Evolutionary conservation across 2,113 vertebrate species (phyloP).

Genomic region (Bothrops jararaca): DNA sequence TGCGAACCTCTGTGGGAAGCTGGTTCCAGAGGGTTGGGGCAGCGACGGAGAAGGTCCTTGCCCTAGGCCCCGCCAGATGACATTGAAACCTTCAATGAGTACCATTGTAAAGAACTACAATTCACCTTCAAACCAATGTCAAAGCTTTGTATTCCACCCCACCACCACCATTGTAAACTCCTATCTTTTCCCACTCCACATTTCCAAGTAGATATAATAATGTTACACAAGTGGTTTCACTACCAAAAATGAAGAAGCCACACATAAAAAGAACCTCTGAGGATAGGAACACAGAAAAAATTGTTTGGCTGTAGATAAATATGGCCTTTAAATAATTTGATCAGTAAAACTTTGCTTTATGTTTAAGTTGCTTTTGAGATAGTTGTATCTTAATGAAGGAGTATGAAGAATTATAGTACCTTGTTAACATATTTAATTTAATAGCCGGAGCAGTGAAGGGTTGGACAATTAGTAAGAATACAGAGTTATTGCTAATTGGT

Average conservation of each 20-base stretch:
- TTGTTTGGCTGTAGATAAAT: background rate
- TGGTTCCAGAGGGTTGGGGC: too few species aligned
- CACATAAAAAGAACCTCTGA: background rate
- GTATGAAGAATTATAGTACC: background rate
- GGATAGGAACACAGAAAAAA: too few species aligned
- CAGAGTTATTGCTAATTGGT: too few species aligned
- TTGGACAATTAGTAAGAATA: too few species aligned
- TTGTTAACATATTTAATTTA: too few species aligned
- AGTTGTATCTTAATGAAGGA: background rate
- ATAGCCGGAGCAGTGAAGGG: too few species aligned
- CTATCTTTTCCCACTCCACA: background rate
- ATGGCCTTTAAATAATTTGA: background rate
- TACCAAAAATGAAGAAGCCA: background rate
- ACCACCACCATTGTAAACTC: background rate
- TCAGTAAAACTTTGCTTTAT: background rate
- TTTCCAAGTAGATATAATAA: background rate
- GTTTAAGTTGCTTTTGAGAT: background rate
- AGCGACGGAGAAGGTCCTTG: too few species aligned
- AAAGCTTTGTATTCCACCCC: background rate
- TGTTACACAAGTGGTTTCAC: background rate
- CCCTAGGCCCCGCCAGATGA: too few species aligned
- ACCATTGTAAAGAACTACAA: too few species aligned
- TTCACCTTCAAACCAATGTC: background rate
- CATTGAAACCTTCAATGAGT: too few species aligned
- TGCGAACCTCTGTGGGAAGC: too few species aligned